Conservation (phyloP, 2,888 invertebrate genomes). For the Pachliopta kotzebuea region DNA sequence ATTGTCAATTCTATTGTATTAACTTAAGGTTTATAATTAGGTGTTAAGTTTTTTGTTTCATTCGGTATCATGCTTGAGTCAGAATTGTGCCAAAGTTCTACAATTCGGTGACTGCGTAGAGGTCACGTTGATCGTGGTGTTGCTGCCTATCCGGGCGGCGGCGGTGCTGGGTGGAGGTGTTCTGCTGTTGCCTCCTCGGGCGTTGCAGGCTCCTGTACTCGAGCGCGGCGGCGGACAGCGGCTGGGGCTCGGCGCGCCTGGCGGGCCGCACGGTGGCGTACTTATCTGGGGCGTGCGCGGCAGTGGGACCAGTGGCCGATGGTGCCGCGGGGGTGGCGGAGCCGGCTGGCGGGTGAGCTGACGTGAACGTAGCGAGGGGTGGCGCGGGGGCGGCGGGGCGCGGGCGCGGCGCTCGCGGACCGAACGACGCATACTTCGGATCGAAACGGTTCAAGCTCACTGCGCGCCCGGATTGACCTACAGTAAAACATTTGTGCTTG, state of each 20-base stretch:
- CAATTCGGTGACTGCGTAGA: conserved; percentile 86
- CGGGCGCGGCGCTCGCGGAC: conserved; percentile 72
- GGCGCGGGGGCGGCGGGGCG: conserved; percentile 65
- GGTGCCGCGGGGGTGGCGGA: conserved; percentile 37
- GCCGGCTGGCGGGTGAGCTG: conserved; percentile 49
- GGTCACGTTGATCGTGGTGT: conserved; percentile 73
- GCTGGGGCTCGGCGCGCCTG: conserved; percentile 70
- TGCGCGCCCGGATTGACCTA: conserved; percentile 64
- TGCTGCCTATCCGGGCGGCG: conserved; percentile 40
- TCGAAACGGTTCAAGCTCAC: conserved; percentile 80
- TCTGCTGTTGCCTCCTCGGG: conserved; percentile 59
- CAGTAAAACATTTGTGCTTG: background rate
- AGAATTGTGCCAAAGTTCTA: conserved; percentile 20
- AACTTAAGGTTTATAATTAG: too few species aligned
- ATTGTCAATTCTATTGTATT: too few species aligned
- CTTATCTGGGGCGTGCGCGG: conserved; percentile 45
- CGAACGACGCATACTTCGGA: conserved; percentile 81
- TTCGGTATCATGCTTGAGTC: too few species aligned
- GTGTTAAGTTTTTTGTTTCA: too few species aligned
- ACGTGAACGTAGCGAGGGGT: conserved; percentile 57
- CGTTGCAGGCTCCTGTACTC: conserved; percentile 82
- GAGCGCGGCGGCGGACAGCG: conserved; percentile 76
- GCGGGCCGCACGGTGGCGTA: conserved; percentile 70
- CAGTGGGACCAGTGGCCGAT: conserved; percentile 22
- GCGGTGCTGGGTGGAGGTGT: conserved; percentile 41